Evolutionary conservation across 2,113 vertebrate genomes (phyloP).

Genomic region (Colinus virginianus): DNA sequence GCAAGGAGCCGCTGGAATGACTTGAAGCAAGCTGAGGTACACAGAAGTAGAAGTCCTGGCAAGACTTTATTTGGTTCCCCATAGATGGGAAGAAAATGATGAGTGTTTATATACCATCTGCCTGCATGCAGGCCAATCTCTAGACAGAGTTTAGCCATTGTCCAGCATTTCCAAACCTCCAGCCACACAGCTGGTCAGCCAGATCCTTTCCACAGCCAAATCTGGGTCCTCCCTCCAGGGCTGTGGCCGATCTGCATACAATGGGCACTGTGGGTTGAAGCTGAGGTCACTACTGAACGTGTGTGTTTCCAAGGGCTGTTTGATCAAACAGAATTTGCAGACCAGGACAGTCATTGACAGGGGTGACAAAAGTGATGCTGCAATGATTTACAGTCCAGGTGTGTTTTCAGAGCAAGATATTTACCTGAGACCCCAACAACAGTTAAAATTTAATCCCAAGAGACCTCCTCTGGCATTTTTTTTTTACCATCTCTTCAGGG

Average conservation of each 20-base stretch:
- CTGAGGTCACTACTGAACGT: constrained; percentile 55
- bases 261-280: constrained; percentile 62
- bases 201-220: background rate
- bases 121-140: constrained; percentile 50
- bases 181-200: constrained; percentile 25
- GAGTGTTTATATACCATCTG: background rate
- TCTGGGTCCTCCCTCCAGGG: constrained; percentile 24
- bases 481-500: background rate
- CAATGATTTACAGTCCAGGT: constrained; percentile 78
- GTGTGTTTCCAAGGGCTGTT: constrained; percentile 38
- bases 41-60: constrained; percentile 58
- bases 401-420: constrained; percentile 71
- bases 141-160: constrained; percentile 8
- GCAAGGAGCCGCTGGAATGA: constrained; percentile 9
- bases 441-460: constrained; percentile 72
- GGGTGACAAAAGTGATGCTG: constrained; percentile 69
- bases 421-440: constrained; percentile 50
- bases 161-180: constrained; percentile 21
- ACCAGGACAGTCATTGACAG: constrained; percentile 69
- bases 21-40: constrained; percentile 36
- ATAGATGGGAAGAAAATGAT: background rate
- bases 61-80: constrained; percentile 26
- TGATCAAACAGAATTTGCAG: constrained; percentile 66
- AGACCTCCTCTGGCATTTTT: background rate
- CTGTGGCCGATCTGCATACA: constrained; percentile 55